phyloP scores from a whole-genome alignment of 2,113 vertebrate genomes.

The Corynorhinus townsendii region DNA sequence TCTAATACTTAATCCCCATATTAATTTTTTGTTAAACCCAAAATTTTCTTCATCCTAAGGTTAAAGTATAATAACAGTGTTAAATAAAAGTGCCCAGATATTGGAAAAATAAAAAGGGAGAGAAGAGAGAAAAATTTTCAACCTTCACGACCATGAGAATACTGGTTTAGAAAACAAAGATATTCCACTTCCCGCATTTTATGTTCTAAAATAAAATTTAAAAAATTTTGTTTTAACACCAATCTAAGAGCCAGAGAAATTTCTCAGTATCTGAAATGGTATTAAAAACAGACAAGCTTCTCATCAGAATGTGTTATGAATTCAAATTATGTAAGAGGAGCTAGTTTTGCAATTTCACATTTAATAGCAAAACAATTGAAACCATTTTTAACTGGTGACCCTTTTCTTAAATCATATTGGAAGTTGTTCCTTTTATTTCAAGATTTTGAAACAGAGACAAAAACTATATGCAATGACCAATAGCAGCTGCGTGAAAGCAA shows the following conservation, averaged over 20 bases:
- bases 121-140: not conserved
- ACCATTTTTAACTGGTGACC: constrained; percentile 33
- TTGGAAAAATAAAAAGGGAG: not conserved
- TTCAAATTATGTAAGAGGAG: constrained; percentile 31
- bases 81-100: not conserved
- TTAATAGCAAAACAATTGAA: constrained; percentile 43
- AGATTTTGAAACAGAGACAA: constrained; percentile 61
- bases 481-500: not conserved
- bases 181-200: not conserved
- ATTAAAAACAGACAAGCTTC: constrained; percentile 21
- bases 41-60: not conserved
- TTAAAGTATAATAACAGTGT: not conserved
- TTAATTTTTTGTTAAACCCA: not conserved
- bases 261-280: constrained; percentile 37
- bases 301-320: constrained; percentile 36
- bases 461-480: constrained; percentile 19
- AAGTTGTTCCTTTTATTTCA: constrained; percentile 49
- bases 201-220: not conserved
- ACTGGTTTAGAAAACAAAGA: not conserved
- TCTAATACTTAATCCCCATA: not conserved
- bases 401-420: constrained; percentile 38
- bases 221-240: not conserved
- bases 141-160: not conserved
- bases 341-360: constrained; percentile 34
- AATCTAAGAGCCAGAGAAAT: not conserved